Evolutionary conservation across 2,888 invertebrate genomes (phyloP), one percentile per base, ranked within the genome.

Genomic region (Neoascia interrupta): DNA sequence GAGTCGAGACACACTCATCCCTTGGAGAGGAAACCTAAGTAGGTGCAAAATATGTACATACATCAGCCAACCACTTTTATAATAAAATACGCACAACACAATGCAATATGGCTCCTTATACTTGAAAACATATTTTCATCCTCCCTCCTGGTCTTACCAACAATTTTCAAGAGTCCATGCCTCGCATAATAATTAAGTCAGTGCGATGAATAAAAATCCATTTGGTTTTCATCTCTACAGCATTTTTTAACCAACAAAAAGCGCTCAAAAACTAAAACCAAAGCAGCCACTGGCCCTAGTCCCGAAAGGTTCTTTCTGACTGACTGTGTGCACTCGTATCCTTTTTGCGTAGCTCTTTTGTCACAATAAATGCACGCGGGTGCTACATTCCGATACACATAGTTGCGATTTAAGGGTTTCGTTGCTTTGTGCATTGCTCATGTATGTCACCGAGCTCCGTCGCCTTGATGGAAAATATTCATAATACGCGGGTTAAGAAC

Each of bases 101-200:
- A n/a, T 19, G 21, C 43, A 16, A 11, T 10, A 10, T 26, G 26
- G n/a, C n/a, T 28, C 34, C 23, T 34, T 49, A 31, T 19, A 11
- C 6, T 3, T 16, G n/a, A n/a, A n/a, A n/a, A n/a, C n/a, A n/a
- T n/a, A n/a, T n/a, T n/a, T n/a, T n/a, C n/a, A 13, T 1, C 16
- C 8, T 13, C 16, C 4, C 6, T n/a, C n/a, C n/a, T n/a, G n/a
- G n/a, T n/a, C n/a, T n/a, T n/a, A 15, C 19, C 58, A 60, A 51
- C 13, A 23, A 36, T 51, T 41, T 60, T 41, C 41, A 41, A 51
- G 69, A 41, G 69, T 60, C 28, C 37, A 69, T 51, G 63, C 63
- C 36, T 31, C 39, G 58, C 56, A 75, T 75, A 69, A 69, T 69
- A 75, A 75, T 75, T 75, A 69, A 75, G 75, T 69, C 56, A 69